Evolutionary conservation across 2,797 vertebrate species (phyloP).

Genomic region (Hirundo rustica): DNA sequence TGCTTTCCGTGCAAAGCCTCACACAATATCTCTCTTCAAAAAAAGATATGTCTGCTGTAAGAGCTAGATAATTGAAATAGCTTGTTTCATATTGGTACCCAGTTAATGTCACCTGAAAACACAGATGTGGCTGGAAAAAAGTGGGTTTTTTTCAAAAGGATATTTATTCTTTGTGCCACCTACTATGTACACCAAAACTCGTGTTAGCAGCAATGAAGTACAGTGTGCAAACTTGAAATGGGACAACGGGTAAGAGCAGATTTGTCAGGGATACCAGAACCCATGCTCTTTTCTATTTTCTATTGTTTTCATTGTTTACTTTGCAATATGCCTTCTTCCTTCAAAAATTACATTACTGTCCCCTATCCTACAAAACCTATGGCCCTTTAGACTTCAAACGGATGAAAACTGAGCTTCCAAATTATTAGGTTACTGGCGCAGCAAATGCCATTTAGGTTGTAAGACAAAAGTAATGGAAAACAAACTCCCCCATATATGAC

Average conservation of each 20-base stretch:
- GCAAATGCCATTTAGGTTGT: neutral
- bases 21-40: neutral
- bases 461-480: neutral
- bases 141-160: neutral
- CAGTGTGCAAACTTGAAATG: neutral
- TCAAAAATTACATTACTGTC: neutral
- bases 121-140: neutral
- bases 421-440: neutral
- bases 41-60: neutral
- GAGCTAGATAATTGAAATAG: neutral
- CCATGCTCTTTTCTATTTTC: neutral
- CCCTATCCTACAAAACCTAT: neutral
- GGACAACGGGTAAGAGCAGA: neutral
- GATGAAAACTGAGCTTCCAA: neutral
- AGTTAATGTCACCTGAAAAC: neutral
- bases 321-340: neutral
- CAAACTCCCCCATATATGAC: neutral
- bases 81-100: neutral
- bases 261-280: neutral
- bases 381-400: neutral
- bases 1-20: neutral
- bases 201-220: neutral
- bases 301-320: neutral
- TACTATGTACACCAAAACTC: neutral
- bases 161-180: neutral